Base-by-base conservation (phyloP, 1,140 invertebrate genomes). In the Zophobas morio region DNA sequence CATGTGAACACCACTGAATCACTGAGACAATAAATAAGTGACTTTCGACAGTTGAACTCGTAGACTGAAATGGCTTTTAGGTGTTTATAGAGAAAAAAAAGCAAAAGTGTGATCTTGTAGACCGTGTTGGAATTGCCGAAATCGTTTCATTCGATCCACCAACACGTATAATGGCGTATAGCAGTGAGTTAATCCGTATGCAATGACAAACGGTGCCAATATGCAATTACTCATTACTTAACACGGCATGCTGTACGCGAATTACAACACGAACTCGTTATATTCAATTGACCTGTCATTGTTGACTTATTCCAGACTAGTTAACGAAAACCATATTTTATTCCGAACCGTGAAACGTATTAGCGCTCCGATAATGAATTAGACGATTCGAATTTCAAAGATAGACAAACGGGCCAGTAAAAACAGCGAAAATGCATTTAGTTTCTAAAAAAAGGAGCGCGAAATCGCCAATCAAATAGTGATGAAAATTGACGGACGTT, bases 181-280 rank as follows among this genome's bases (percentile, higher is more conserved):
- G 47, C 71, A 74, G 71, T 71, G 63, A 77, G 75, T 73, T 77
- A 77, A 77, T 73, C 70, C 66, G 57, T 49, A 60, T 73, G 70
- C 73, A 70, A 82, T 82, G 79, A 82, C 79, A 81, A 82, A 82
- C 78, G 79, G 78, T 74, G 63, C 79, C 79, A 81, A 81, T 78
- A 81, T 78, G 79, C 81, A 78, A 82, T 82, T 79, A 82, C 79
- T 82, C 81, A 82, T 80, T 82, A 80, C 80, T 80, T 80, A 20
- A 78, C 75, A 71, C 60, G 75, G 72, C 66, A 74, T 75, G 56
- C 77, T 66, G 39, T 75, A 66, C 76, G 76, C 73, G 60, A 66
- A 39, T 39, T 66, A 66, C 60, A 66, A 66, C 60, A 73, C 63
- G 66, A 75, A 72, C 77, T 81, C 76, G 78, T 81, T 79, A 79